A percentile compares a stretch with the other conserved stretches of the same genome.
phyloP scores from a whole-genome alignment of 2,797 vertebrate genomes.

The Rachycentron canadum region DNA sequence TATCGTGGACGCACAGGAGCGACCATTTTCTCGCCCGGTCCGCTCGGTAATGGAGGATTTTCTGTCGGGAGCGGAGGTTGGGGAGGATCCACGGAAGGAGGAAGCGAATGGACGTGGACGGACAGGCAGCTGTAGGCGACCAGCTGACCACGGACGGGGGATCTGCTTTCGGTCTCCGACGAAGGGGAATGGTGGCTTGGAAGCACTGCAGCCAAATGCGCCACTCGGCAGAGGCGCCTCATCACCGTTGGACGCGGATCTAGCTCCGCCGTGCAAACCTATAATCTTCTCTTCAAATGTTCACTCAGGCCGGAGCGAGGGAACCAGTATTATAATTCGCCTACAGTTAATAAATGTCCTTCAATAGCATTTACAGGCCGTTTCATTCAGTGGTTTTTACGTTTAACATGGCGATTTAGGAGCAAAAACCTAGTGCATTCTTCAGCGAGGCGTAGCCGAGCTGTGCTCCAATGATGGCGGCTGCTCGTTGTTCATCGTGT shows the following conservation, averaged over 20 bases:
- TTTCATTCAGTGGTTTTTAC: conserved; percentile 2
- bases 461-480: conserved; percentile 85
- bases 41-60: conserved; percentile 83
- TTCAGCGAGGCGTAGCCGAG: conserved; percentile 84
- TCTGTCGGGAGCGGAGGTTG: conserved; percentile 78
- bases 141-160: conserved; percentile 88
- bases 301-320: background rate
- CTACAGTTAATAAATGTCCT: conserved; percentile 38
- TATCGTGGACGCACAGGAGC: conserved; percentile 59
- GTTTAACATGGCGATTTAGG: background rate
- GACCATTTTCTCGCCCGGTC: conserved; percentile 78
- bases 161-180: conserved; percentile 88
- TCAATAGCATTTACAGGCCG: background rate
- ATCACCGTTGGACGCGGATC: conserved; percentile 81
- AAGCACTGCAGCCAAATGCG: conserved; percentile 86
- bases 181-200: conserved; percentile 85
- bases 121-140: conserved; percentile 88
- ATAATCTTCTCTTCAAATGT: conserved; percentile 41
- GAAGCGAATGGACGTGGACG: conserved; percentile 84
- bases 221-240: conserved; percentile 83
- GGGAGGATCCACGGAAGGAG: conserved; percentile 88
- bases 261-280: conserved; percentile 81
- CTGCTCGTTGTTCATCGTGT: conserved; percentile 77
- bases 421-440: conserved; percentile 72
- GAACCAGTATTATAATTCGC: background rate